Evolutionary conservation across 2,113 vertebrate genomes (phyloP).

Genomic region (Motacilla tschutschensis): DNA sequence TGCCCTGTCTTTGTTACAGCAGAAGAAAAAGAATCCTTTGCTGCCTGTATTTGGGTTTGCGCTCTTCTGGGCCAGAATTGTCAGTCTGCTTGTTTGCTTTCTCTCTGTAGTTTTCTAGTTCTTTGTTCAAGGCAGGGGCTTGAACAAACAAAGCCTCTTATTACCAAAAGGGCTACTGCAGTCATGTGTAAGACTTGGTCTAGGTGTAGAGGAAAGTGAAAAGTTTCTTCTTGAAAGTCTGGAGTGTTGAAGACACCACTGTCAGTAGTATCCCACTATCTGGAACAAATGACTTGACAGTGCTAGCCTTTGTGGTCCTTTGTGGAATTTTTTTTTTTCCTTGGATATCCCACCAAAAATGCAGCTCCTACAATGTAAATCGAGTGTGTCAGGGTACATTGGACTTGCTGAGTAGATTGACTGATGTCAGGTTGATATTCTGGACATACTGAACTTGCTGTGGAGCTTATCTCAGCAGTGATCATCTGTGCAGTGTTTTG

Average conservation of each 20-base stretch:
- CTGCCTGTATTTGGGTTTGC: not conserved
- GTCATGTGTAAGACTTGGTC: not conserved
- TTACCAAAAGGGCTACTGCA: not conserved
- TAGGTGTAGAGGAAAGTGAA: not conserved
- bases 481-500: not conserved
- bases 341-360: not conserved
- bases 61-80: not conserved
- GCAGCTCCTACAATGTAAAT: accelerated
- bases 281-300: not conserved
- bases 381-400: accelerated
- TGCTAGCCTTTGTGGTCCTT: not conserved
- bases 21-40: not conserved
- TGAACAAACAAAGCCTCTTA: no score
- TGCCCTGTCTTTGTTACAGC: not conserved
- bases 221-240: not conserved
- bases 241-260: not conserved
- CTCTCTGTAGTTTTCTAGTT: not conserved
- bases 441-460: not conserved
- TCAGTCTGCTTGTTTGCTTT: not conserved
- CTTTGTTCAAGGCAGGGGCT: not conserved
- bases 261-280: accelerated
- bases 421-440: not conserved
- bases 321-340: not conserved
- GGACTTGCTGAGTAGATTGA: not conserved
- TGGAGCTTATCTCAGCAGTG: not conserved